Conservation (phyloP, 2,888 invertebrate genomes). For the Lobophora halterata region DNA sequence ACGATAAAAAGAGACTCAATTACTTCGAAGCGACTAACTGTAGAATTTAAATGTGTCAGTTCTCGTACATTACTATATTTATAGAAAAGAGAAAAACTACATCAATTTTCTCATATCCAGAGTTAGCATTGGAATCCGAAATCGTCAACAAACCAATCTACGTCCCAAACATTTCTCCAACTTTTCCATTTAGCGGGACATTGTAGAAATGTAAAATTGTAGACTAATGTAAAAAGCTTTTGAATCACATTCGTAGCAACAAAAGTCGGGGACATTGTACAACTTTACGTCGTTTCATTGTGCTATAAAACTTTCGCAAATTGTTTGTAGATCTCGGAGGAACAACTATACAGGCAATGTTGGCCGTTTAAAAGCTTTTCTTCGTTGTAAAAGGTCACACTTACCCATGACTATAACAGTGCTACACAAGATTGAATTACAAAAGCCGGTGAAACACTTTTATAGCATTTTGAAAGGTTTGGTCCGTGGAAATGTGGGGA, state of each 20-base stretch:
- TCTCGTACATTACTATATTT: too few species aligned
- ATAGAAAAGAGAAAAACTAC: too few species aligned
- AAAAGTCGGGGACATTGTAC: conserved; percentile 24
- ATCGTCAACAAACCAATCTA: too few species aligned
- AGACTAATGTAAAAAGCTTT: conserved; percentile 15
- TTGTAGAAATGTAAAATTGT: conserved; percentile 9
- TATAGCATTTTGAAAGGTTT: too few species aligned
- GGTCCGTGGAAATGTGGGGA: too few species aligned
- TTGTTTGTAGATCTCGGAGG: conserved; percentile 20
- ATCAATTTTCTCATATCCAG: too few species aligned
- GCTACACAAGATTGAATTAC: too few species aligned
- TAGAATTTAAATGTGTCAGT: too few species aligned
- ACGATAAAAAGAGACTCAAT: too few species aligned
- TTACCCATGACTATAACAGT: not conserved
- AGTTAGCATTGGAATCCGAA: too few species aligned
- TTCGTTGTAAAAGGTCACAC: not conserved
- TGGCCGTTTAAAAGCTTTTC: not conserved
- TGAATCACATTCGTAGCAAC: conserved; percentile 14
- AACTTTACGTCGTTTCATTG: conserved; percentile 26
- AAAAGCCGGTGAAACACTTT: too few species aligned
- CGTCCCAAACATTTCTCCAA: conserved; percentile 15
- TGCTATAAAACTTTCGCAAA: conserved; percentile 26
- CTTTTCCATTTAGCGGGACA: conserved; percentile 12
- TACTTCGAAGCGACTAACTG: too few species aligned
- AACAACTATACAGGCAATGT: not conserved